phyloP scores from a whole-genome alignment of 2,113 vertebrate species.

The Cochlearius cochlearius region DNA sequence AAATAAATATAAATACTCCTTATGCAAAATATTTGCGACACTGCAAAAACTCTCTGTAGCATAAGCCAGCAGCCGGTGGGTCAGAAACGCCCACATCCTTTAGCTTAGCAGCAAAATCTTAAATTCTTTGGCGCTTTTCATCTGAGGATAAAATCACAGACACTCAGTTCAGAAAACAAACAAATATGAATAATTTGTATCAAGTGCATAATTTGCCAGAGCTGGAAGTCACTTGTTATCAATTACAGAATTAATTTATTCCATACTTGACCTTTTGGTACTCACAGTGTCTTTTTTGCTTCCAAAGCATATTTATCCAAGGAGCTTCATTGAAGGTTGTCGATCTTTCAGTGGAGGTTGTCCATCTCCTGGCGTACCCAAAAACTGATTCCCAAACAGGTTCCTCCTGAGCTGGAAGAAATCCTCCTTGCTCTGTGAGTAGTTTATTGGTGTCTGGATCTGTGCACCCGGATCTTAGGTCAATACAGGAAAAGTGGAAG shows the following conservation, averaged over 20 bases:
- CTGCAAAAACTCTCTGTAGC: background rate
- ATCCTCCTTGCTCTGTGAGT: background rate
- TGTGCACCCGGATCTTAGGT: background rate
- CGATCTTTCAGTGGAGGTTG: background rate
- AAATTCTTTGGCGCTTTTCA: background rate
- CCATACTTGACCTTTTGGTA: background rate
- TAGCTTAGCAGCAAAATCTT: background rate
- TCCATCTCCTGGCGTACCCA: background rate
- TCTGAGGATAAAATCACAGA: background rate
- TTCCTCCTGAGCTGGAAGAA: background rate
- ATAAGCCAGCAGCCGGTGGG: background rate
- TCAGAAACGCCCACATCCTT: background rate
- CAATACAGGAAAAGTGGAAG: background rate
- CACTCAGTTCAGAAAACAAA: constrained; percentile 21
- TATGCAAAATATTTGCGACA: background rate
- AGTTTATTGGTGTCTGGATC: background rate
- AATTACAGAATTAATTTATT: constrained; percentile 29
- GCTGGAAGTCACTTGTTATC: background rate
- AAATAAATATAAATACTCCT: background rate
- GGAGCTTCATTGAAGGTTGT: background rate
- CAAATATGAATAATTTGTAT: background rate
- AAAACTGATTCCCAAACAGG: background rate
- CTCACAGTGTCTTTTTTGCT: background rate
- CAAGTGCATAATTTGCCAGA: constrained; percentile 28
- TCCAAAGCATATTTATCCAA: background rate